A percentile compares a stretch with the other conserved stretches of the same genome.
phyloP scores from a whole-genome alignment of 2,797 vertebrate genomes.

The Todus mexicanus region DNA sequence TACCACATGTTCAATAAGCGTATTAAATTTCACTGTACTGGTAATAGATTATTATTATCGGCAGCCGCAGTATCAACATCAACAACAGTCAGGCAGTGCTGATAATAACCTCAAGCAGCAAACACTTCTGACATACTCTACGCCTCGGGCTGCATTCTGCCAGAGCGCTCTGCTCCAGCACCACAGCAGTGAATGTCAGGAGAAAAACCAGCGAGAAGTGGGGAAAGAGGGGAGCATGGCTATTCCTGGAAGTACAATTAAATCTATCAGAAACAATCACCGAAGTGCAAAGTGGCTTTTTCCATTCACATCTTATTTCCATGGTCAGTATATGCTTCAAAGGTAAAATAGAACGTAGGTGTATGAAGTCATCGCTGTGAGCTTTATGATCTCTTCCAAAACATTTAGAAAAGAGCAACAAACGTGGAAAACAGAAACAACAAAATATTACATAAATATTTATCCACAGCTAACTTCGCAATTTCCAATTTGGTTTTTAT shows the following conservation, averaged over 20 bases:
- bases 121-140: neutral
- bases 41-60: neutral
- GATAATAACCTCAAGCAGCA: neutral
- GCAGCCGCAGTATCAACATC: neutral
- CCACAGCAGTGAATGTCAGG: neutral
- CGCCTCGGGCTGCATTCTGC: fast-evolving
- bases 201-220: neutral
- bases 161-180: neutral
- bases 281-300: neutral
- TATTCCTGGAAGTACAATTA: neutral
- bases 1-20: neutral
- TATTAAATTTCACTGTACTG: neutral
- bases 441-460: neutral
- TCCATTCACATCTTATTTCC: neutral
- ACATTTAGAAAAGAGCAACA: neutral
- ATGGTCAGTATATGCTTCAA: neutral
- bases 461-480: constrained; percentile 6
- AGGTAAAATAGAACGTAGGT: neutral
- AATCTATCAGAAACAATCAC: neutral
- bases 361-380: neutral
- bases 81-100: neutral
- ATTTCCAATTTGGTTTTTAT: constrained; percentile 30
- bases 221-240: too few species aligned
- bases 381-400: neutral
- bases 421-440: neutral